Conservation (phyloP, 2,888 invertebrate species). For the Drosophila neutralis region DNA sequence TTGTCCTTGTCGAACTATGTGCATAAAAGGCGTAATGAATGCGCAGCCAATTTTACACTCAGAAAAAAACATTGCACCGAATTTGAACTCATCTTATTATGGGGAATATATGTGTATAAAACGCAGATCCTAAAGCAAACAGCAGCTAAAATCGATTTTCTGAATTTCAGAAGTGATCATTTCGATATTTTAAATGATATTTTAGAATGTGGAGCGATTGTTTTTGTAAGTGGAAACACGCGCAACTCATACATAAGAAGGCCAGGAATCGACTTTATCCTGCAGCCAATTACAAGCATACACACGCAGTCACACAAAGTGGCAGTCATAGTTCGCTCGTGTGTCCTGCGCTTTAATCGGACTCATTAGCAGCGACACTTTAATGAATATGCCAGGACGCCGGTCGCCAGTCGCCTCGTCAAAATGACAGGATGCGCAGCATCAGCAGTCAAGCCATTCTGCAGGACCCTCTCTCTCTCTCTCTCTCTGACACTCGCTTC, state of each 20-base stretch:
- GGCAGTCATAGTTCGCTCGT: conserved; percentile 1
- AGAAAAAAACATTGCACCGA: background rate
- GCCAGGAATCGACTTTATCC: conserved; percentile 51
- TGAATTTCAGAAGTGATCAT: background rate
- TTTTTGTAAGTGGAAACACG: conserved; percentile 17
- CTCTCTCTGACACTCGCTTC: too few species aligned
- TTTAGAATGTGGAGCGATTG: background rate
- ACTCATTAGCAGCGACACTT: conserved; percentile 75
- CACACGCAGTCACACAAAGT: background rate
- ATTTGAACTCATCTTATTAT: background rate
- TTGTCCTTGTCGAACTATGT: conserved; percentile 23
- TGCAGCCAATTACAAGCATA: conserved; percentile 59
- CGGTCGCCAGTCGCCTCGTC: conserved; percentile 15
- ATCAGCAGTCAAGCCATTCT: conserved; percentile 9
- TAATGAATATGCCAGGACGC: conserved; percentile 65
- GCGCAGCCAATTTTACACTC: conserved; percentile 16
- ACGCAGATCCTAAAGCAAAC: background rate
- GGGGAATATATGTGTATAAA: background rate
- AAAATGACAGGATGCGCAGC: conserved; percentile 45
- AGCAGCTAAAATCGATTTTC: background rate
- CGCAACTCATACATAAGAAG: conserved; percentile 15
- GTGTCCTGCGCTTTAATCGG: conserved; percentile 60
- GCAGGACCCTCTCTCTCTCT: background rate
- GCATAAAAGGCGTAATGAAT: conserved; percentile 58
- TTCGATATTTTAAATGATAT: background rate